These are phyloP conservation scores for Adelognathus sp. DNA, from an alignment of 2,888 invertebrate species.

Conservation along the genomic window DNA sequence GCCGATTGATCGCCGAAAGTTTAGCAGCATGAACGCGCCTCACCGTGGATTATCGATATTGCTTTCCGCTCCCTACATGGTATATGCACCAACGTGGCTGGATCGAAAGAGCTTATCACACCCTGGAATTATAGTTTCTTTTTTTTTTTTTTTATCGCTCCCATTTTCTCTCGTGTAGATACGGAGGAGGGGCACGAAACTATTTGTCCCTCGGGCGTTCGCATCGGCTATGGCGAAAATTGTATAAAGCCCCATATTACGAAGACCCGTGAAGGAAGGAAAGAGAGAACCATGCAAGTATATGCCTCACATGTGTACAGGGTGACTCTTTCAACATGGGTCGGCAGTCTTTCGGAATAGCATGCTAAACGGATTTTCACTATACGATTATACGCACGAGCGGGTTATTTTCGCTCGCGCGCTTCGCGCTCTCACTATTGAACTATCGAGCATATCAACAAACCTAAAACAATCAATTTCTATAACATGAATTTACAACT, in stretches of 20 bases:
- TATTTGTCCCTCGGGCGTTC: not conserved
- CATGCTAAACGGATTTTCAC: too few species aligned
- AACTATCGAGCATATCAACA: too few species aligned
- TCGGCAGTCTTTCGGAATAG: too few species aligned
- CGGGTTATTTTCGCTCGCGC: too few species aligned
- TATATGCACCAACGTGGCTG: conserved; percentile 7
- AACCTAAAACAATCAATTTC: too few species aligned
- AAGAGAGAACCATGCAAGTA: not conserved
- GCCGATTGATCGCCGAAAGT: conserved; percentile 53
- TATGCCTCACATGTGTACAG: too few species aligned
- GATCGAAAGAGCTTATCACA: conserved; percentile 40
- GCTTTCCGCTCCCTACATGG: conserved; percentile 23
- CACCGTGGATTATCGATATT: conserved; percentile 52
- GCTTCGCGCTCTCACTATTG: too few species aligned
- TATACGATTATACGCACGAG: too few species aligned
- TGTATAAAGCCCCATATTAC: conserved; percentile 24
- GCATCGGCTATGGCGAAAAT: conserved; percentile 30
- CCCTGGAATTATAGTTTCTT: conserved; percentile 28
- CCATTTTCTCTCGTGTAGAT: not conserved
- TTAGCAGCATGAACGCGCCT: conserved; percentile 23
- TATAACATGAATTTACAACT: too few species aligned
- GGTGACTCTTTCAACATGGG: too few species aligned
- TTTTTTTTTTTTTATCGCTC: not conserved
- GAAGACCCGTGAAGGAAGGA: not conserved
- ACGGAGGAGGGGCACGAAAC: not conserved